Conservation (phyloP, 1,140 invertebrate genomes). For the Formica exsecta region DNA sequence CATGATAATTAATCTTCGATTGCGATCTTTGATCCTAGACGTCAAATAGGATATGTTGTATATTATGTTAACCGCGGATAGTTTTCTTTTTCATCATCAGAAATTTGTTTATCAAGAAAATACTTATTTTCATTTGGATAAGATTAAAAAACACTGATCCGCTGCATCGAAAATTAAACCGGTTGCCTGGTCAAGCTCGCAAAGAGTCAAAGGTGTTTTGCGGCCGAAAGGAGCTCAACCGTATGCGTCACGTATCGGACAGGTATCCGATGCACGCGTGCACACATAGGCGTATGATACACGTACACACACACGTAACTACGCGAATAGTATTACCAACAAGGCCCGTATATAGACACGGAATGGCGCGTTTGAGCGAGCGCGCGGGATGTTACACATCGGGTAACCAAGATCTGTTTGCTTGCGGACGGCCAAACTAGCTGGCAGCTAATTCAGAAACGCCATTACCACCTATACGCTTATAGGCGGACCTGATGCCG, state of each 20-base stretch:
- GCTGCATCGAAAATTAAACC: neutral
- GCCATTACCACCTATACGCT: slow-evolving; percentile 85
- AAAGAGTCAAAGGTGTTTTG: slow-evolving; percentile 45
- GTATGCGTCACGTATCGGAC: slow-evolving; percentile 46
- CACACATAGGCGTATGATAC: neutral
- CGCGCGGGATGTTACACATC: slow-evolving; percentile 85
- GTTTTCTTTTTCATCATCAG: neutral
- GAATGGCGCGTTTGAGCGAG: slow-evolving; percentile 78
- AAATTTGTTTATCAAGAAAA: neutral
- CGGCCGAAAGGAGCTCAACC: slow-evolving; percentile 22
- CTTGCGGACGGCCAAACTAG: slow-evolving; percentile 86
- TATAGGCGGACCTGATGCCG: slow-evolving; percentile 76
- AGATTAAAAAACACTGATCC: neutral
- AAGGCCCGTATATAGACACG: slow-evolving; percentile 73
- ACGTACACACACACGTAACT: slow-evolving; percentile 22
- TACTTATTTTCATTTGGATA: neutral
- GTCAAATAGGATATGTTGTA: neutral
- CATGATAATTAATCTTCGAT: neutral
- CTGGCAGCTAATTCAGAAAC: slow-evolving; percentile 86
- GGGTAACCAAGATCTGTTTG: slow-evolving; percentile 87
- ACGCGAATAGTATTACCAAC: slow-evolving; percentile 62
- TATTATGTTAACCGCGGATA: neutral
- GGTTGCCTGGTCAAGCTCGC: neutral
- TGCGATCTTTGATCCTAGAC: neutral
- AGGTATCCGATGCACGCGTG: slow-evolving; percentile 23